Conservation (phyloP, 1,140 invertebrate genomes). For the Sitobion miscanthi region DNA sequence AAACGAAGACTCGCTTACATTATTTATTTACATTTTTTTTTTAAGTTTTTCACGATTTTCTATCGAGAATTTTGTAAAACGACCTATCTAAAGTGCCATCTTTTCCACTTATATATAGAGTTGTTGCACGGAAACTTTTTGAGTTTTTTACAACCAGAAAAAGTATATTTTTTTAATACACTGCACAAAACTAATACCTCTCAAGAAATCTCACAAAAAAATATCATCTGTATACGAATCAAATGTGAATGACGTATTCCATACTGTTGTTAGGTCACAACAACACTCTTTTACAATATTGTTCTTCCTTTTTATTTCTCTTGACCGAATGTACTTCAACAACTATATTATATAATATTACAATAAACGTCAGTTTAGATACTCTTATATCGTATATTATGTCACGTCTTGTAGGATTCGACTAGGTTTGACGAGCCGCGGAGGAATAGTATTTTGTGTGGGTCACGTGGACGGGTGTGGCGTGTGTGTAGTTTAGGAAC, state of each 20-base stretch:
- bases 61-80: neutral
- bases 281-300: neutral
- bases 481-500: neutral
- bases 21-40: neutral
- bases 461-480: neutral
- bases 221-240: neutral
- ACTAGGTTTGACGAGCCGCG: neutral
- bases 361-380: neutral
- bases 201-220: neutral
- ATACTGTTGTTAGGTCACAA: neutral
- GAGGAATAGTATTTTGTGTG: neutral
- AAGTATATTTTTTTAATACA: neutral
- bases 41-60: neutral
- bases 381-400: neutral
- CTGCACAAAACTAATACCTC: neutral
- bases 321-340: neutral
- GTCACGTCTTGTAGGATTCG: neutral
- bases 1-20: neutral
- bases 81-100: neutral
- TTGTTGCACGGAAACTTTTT: neutral
- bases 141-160: neutral
- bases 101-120: neutral
- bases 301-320: neutral
- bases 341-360: neutral
- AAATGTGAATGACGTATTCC: neutral